Evolutionary conservation across 1,140 invertebrate genomes (phyloP), one percentile per base, ranked within the genome.

Genomic region (Holcopasites calliopsidis): DNA sequence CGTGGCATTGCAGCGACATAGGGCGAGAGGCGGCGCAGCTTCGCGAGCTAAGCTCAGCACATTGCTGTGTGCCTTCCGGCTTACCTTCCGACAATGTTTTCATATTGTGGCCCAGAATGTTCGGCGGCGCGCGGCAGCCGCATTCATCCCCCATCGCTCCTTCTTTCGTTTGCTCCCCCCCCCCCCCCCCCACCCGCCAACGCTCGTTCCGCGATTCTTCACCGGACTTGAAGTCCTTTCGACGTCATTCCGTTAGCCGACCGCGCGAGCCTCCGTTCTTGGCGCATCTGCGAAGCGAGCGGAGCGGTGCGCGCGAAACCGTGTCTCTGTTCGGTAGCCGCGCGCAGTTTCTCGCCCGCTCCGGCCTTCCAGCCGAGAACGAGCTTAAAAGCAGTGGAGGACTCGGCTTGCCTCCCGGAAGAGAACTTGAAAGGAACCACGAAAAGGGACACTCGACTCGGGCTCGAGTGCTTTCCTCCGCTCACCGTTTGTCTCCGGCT

Each of bases 1-100:
- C 85, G 83, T 79, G 71, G 85, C 86, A 87, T 50, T 79, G 84
- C 76, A 60, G 66, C 64, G 70, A 50, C 69, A 38, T 47, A 68
- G 69, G 38, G 80, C 47, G 80, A 82, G 71, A 81, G 77, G 62
- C 76, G 52, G 72, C 65, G 33, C 66, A 38, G 68, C 31, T 60
- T 72, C 73, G 66, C 71, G 21, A 66, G 74, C 85, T 80, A 85
- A 87, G 82, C 88, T 89, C 88, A 87, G 87, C 88, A 88, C 86
- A 89, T 89, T 89, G 84, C 84, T 88, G 86, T 89, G 76, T 89
- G 82, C 86, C 76, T 80, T 79, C 70, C 83, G 82, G 88, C 86
- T 89, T 87, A 88, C 82, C 74, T n/a, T 57, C 79, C 79, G 79
- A 84, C 80, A 84, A 86, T 88, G 84, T 89, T 89, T 89, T 89